Base-by-base conservation (phyloP, 2,888 invertebrate genomes). In the Chrysopilus asiliformis region DNA sequence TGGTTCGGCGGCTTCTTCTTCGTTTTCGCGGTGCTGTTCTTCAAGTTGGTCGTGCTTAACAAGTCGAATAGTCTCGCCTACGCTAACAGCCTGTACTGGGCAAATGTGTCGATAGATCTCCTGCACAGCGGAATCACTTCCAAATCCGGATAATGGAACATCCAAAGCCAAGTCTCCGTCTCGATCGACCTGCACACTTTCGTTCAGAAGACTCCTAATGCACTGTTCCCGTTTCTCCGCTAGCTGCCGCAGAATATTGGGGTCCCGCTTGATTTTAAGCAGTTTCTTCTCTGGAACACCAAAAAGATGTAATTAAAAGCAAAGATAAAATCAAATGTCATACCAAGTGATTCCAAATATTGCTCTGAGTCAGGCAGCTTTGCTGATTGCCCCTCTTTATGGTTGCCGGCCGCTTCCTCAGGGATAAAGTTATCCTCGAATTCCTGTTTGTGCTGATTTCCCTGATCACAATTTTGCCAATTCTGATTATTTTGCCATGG, bases 301-400 rank as follows among this genome's bases (percentile, higher is more conserved):
- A 16, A 16, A 3, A 15, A 6, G 7, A 22, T 22, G 7, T 8
- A 8, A 22, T 8, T 22, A 22, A 8, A 22, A 22, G 32, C 15
- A 7, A 12, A 17, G 4, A 26, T 19, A 31, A 29, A n/a, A 31
- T 20, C 15, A 19, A 24, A 60, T 60, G 40, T 49, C 56, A 57
- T 64, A 82, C 82, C 79, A 49, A 83, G 68, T 45, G 71, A 60
- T 41, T 74, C 73, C 36, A 82, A 60, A 39, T 63, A 63, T 30
- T 50, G 52, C 19, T 52, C 47, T 2, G 61, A 62, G 41, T 62
- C 63, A 2, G 48, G 50, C 34, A 57, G 50, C 17, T 47, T 49
- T 36, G 53, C 50, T 25, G 67, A 63, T 43, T 32, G 13, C 10
- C 14, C 22, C 13, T 17, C n/a, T n/a, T n/a, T n/a, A 26, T 8